Conservation (phyloP, 2,888 invertebrate species). For the Sinohyriopsis cumingii region DNA sequence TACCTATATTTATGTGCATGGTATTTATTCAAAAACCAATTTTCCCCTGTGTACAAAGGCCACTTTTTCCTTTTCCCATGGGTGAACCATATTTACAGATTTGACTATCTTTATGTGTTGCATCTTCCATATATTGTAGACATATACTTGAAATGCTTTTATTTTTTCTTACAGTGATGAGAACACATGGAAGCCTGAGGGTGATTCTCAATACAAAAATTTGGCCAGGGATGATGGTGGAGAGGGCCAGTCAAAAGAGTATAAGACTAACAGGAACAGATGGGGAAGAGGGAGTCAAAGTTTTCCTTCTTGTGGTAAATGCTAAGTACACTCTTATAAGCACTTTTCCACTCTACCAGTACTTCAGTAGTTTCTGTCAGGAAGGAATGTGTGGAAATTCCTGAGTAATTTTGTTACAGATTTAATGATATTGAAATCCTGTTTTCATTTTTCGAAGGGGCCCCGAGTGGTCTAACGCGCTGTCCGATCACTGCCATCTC, state of each 20-base stretch:
- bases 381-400: no score
- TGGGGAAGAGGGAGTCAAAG: conserved; percentile 81
- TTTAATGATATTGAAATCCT: no score
- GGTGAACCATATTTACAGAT: not conserved
- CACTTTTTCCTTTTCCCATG: no score
- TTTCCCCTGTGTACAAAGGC: no score
- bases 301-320: conserved; percentile 87
- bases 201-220: conserved; percentile 94
- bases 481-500: no score
- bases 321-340: not conserved
- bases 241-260: conserved; percentile 89
- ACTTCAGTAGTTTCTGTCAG: no score
- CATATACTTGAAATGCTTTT: not conserved
- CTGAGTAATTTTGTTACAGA: no score
- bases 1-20: no score
- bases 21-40: no score
- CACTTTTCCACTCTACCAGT: no score
- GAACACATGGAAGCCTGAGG: conserved; percentile 90
- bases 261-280: conserved; percentile 87
- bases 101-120: not conserved
- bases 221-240: conserved; percentile 93
- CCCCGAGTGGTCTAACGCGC: no score
- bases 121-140: not conserved
- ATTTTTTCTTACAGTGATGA: conserved; percentile 78
- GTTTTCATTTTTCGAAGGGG: no score